A percentile compares a stretch with the other conserved stretches of the same genome.
Conservation (phyloP, 2,113 vertebrate species). For the Mohoua ochrocephala region DNA sequence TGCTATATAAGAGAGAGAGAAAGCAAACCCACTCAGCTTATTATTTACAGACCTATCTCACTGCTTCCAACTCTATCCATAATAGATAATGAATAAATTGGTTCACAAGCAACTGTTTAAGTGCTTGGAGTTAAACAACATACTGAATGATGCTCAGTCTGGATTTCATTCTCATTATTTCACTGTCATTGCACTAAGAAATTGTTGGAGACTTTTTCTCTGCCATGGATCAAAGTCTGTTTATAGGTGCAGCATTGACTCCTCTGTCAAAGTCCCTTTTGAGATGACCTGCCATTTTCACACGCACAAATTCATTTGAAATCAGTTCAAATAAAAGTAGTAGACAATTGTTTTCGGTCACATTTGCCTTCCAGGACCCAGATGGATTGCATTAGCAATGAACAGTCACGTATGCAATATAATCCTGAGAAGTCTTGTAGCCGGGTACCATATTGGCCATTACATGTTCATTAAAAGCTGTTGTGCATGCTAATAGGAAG, state of each 20-base stretch:
- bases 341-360: neutral
- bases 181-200: slow-evolving; percentile 11
- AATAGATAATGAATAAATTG: slow-evolving; percentile 64
- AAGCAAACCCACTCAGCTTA: slow-evolving; percentile 46
- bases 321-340: neutral
- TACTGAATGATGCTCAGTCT: slow-evolving; percentile 44
- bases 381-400: neutral
- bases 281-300: neutral
- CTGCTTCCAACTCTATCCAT: slow-evolving; percentile 35
- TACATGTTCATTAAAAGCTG: neutral
- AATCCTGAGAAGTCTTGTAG: neutral
- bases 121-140: slow-evolving; percentile 49
- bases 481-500: neutral
- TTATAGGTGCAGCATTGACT: neutral
- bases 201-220: slow-evolving; percentile 1
- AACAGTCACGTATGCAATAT: neutral
- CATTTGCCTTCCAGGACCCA: neutral
- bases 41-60: slow-evolving; percentile 45
- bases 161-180: slow-evolving; percentile 47
- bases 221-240: slow-evolving; percentile 7
- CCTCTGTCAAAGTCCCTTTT: neutral
- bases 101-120: slow-evolving; percentile 60
- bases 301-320: neutral
- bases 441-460: neutral
- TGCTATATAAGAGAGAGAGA: slow-evolving; percentile 26